These are phyloP conservation scores for Peribatodes rhomboidaria DNA, from an alignment of 2,888 invertebrate species.

Conservation along the genomic window DNA sequence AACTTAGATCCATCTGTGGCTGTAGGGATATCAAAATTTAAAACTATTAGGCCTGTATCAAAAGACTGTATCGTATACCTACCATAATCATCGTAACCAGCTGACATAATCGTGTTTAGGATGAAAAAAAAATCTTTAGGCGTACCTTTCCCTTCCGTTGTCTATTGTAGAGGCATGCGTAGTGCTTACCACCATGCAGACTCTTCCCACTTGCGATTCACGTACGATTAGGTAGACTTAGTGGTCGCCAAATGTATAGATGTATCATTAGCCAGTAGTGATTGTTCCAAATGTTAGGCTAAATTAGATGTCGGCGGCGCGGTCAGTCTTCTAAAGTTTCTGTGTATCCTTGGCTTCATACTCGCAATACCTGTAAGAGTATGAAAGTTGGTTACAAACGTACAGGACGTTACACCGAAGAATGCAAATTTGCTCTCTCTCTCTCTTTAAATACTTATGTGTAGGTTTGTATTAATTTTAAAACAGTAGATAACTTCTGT, in stretches of 20 bases:
- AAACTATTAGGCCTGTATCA: constrained; percentile 89
- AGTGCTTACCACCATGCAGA: constrained; percentile 27
- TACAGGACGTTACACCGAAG: too few relatives aligned
- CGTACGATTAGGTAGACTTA: constrained; percentile 80
- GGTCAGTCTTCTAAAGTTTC: constrained; percentile 53
- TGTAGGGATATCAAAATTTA: constrained; percentile 81
- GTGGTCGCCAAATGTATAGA: constrained; percentile 85
- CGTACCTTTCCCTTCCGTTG: constrained; percentile 67
- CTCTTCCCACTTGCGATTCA: constrained; percentile 62
- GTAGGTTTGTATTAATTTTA: neutral
- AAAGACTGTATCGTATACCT: constrained; percentile 90
- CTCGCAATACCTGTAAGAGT: too few relatives aligned
- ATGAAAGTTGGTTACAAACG: too few relatives aligned
- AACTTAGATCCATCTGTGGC: constrained; percentile 79
- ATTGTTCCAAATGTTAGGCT: constrained; percentile 86
- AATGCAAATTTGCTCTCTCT: too few relatives aligned
- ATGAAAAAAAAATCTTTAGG: constrained; percentile 64
- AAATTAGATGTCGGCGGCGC: constrained; percentile 74
- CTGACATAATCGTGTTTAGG: constrained; percentile 72
- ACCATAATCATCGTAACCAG: constrained; percentile 84
- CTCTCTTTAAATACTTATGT: neutral
- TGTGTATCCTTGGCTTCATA: too few relatives aligned
- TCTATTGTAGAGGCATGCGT: constrained; percentile 50
- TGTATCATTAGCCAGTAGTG: constrained; percentile 84
- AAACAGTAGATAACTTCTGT: neutral